A percentile compares a stretch with the other conserved stretches of the same genome.
These are phyloP conservation scores for Spheniscus humboldti DNA, from an alignment of 2,797 vertebrate genomes.

Conservation along the genomic window DNA sequence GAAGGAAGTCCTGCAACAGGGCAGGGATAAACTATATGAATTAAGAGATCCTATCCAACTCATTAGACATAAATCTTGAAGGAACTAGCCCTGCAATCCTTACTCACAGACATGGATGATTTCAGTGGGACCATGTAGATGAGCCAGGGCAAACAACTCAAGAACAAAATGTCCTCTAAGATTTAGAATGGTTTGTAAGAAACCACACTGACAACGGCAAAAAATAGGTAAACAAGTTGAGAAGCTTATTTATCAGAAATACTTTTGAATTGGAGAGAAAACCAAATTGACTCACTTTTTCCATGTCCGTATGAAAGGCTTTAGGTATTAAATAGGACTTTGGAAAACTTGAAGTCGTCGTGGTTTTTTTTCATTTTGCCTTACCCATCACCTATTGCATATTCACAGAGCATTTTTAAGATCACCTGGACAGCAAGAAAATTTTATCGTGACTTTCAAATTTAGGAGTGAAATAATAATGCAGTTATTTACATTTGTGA, in stretches of 20 bases:
- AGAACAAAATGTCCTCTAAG: slow-evolving; percentile 49
- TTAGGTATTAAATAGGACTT: neutral
- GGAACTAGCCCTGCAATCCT: neutral
- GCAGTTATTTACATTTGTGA: neutral
- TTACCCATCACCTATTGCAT: neutral
- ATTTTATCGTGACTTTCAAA: neutral
- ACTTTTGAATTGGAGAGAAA: neutral
- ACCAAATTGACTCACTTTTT: neutral
- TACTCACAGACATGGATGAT: neutral
- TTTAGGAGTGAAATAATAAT: neutral
- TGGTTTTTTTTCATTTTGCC: neutral
- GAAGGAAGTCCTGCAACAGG: slow-evolving; percentile 44
- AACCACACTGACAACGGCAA: neutral
- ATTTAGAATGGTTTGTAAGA: neutral
- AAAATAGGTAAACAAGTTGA: neutral
- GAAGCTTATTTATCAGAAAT: neutral
- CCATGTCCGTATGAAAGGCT: neutral
- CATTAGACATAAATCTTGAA: slow-evolving; percentile 42
- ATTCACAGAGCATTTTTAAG: neutral
- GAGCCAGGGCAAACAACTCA: slow-evolving; percentile 30
- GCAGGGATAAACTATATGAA: slow-evolving; percentile 33
- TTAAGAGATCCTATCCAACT: slow-evolving; percentile 37
- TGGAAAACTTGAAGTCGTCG: neutral
- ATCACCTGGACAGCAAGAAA: neutral
- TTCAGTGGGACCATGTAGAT: slow-evolving; percentile 20